These are phyloP conservation scores for Todus mexicanus DNA, from an alignment of 2,797 vertebrate genomes.

Conservation along the genomic window DNA sequence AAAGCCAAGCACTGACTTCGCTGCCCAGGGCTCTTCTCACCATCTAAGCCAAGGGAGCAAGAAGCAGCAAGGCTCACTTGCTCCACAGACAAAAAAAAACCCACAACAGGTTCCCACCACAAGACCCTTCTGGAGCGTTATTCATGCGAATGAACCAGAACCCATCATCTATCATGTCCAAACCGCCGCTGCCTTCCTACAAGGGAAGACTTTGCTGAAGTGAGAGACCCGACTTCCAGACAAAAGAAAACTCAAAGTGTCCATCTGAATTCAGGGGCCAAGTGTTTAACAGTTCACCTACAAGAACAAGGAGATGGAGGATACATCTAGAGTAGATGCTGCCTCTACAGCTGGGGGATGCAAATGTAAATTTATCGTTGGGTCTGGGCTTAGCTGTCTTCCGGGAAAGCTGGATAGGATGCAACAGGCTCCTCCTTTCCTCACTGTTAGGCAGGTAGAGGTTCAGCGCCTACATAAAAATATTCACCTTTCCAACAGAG, in stretches of 20 bases:
- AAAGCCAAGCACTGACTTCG: background rate
- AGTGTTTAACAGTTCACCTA: background rate
- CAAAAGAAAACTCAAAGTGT: background rate
- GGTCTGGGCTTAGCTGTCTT: background rate
- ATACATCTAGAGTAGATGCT: background rate
- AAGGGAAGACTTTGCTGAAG: background rate
- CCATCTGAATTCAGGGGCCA: background rate
- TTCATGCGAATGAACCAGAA: rapidly evolving
- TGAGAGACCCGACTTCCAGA: background rate
- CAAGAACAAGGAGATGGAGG: background rate
- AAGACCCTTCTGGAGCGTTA: background rate
- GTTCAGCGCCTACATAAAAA: background rate
- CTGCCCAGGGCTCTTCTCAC: background rate
- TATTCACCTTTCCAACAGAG: background rate
- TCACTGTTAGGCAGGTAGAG: background rate
- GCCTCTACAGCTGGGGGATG: background rate
- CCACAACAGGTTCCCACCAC: background rate
- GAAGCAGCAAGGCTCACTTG: background rate
- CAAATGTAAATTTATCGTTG: background rate
- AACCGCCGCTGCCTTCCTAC: background rate
- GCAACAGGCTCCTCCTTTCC: background rate
- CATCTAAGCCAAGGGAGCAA: background rate
- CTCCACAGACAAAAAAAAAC: background rate
- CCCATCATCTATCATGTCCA: rapidly evolving
- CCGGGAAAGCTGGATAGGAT: background rate